phyloP scores from a whole-genome alignment of 2,888 invertebrate species.

The Lasioglossum calceatum region DNA sequence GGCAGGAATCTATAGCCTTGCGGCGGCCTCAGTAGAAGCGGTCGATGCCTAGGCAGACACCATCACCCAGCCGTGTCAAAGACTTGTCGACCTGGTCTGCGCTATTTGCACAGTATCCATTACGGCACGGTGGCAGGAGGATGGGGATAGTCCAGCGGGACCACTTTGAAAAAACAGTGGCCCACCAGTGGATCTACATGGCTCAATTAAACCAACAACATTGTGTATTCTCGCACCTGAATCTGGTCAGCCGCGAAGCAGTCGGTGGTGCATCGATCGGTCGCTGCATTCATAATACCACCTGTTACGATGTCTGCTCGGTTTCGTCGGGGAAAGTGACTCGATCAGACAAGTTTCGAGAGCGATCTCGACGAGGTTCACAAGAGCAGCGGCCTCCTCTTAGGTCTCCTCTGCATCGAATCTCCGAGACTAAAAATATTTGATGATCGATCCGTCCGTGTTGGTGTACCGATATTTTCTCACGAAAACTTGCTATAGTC shows the following conservation, averaged over 20 bases:
- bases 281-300: constrained; percentile 28
- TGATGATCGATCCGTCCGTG: neutral
- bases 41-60: neutral
- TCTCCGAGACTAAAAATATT: neutral
- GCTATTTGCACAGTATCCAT: constrained; percentile 10
- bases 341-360: constrained; percentile 28
- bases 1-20: neutral
- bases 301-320: constrained; percentile 12
- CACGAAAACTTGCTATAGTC: neutral
- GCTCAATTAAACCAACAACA: constrained; percentile 2
- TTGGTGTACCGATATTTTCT: neutral
- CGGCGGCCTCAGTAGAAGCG: neutral
- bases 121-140: neutral
- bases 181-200: neutral
- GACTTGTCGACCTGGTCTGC: neutral
- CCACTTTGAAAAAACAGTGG: neutral
- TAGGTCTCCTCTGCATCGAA: neutral
- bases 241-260: neutral
- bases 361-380: constrained; percentile 1
- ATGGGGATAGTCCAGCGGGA: neutral
- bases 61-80: neutral
- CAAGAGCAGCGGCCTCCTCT: constrained; percentile 10
- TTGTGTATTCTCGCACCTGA: constrained; percentile 3
- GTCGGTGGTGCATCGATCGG: constrained; percentile 10
- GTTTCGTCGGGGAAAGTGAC: neutral